A percentile compares a stretch with the other conserved stretches of the same genome.
Evolutionary conservation across 1,140 invertebrate genomes (phyloP).

Genomic region (Eriosoma lanigerum): DNA sequence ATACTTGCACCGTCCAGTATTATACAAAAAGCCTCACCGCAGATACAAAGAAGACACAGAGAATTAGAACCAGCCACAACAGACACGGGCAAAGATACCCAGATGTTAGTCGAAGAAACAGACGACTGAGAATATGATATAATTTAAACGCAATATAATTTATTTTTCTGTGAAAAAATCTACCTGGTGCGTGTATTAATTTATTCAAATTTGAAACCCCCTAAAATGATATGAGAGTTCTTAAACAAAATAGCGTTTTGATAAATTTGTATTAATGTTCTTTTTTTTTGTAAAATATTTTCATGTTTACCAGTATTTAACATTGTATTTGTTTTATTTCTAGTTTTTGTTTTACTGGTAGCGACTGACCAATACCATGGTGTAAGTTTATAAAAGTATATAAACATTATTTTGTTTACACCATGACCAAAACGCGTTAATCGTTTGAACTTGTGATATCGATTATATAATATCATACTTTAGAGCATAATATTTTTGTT

Average conservation of each 20-base stretch:
- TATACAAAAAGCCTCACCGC: constrained; percentile 73
- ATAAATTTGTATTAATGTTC: constrained; percentile 28
- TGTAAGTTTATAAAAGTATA: constrained; percentile 38
- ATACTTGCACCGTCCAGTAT: constrained; percentile 79
- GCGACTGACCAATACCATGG: constrained; percentile 50
- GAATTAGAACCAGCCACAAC: constrained; percentile 78
- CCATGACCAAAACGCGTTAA: constrained; percentile 51
- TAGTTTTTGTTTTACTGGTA: constrained; percentile 49
- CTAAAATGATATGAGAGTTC: constrained; percentile 18
- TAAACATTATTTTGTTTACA: constrained; percentile 47
- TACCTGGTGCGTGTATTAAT: constrained; percentile 20
- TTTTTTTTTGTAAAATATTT: constrained; percentile 48
- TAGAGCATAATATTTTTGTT: constrained; percentile 51
- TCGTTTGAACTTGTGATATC: constrained; percentile 52
- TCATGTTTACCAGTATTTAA: constrained; percentile 49
- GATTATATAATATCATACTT: constrained; percentile 50
- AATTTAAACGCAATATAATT: not conserved
- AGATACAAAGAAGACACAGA: constrained; percentile 70
- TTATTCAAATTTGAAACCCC: constrained; percentile 15
- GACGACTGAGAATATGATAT: constrained; percentile 28
- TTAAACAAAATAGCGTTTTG: constrained; percentile 3
- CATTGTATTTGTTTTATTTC: constrained; percentile 43
- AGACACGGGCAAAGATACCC: constrained; percentile 90
- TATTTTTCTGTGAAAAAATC: not conserved
- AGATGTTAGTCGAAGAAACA: constrained; percentile 79